phyloP scores from a whole-genome alignment of 2,888 invertebrate species.

The Corbicula japonica region DNA sequence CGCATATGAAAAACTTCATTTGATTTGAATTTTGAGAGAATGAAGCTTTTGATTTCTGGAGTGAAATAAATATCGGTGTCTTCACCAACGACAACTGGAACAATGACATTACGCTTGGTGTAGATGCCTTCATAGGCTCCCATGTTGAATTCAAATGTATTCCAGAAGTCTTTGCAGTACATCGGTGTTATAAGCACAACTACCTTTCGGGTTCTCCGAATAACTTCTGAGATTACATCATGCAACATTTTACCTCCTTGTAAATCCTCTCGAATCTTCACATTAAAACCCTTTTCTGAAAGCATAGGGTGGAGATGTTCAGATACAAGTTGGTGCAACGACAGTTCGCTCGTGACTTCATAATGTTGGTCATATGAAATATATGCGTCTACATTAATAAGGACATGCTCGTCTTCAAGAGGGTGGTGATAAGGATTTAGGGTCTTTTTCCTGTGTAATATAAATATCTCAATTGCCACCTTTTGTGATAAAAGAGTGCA shows the following conservation, averaged over 20 bases:
- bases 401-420: neutral
- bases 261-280: constrained; percentile 21
- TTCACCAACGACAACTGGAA: too few relatives aligned
- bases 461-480: constrained; percentile 37
- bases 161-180: constrained; percentile 40
- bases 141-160: constrained; percentile 49
- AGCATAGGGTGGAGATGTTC: neutral
- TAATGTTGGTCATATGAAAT: constrained; percentile 37
- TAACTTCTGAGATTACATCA: constrained; percentile 8
- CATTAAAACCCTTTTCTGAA: neutral
- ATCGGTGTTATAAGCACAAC: constrained; percentile 23
- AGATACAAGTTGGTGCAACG: constrained; percentile 13
- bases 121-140: constrained; percentile 41
- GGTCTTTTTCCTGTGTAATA: constrained; percentile 23
- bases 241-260: neutral
- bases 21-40: too few relatives aligned
- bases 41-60: too few relatives aligned
- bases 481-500: constrained; percentile 14
- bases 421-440: constrained; percentile 26
- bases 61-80: too few relatives aligned
- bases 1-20: too few relatives aligned
- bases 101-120: too few relatives aligned
- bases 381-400: too few relatives aligned
- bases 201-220: constrained; percentile 21
- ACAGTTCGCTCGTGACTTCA: neutral